Base-by-base conservation (phyloP, 2,113 vertebrate species). In the Xiphophorus hellerii region DNA sequence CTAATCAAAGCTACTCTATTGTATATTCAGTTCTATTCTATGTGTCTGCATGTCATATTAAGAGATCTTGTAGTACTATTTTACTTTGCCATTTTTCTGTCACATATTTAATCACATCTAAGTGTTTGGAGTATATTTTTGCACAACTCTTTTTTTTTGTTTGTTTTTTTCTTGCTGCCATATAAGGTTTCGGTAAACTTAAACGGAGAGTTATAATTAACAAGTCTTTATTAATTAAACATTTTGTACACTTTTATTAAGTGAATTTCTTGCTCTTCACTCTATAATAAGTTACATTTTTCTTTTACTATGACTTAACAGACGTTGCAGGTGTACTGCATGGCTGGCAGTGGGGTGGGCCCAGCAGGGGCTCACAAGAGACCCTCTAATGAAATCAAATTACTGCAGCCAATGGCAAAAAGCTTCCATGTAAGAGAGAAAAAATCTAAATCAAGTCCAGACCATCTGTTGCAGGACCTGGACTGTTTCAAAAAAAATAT, bases 51-150 rank as follows among this genome's bases (percentile, higher is more conserved):
- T 92, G 85, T 85, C 76, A 61, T 76, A 29, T 71, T 51, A 71
- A 80, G 79, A 81, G 69, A 80, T 83, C 42, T 58, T 58, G 58
- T 83, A 74, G 69, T 80, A 69, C 63, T 84, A 81, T 83, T 91
- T 2, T 74, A 76, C 51, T 82, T 80, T 72, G 60, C 27, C 35
- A 58, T 35, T 12, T 81, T 82, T 76, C 87, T 89, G 69, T 88
- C 84, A 86, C 67, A 76, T 91, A 90, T 92, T 93, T 90, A 84
- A 91, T 89, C 87, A 77, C 76, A 87, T 87, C 61, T 79, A 85
- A 73, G 86, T 44, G 27, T 87, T 82, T 76, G 78, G 73, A 79
- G 78, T 93, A 88, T 92, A 91, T 92, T 92, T 93, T 92, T 92
- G 80, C 88, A 90, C 83, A 90, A 88, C 74, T 82, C 62, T 88